Conservation (phyloP, 1,140 invertebrate species). For the Hesperophylax magnus region DNA sequence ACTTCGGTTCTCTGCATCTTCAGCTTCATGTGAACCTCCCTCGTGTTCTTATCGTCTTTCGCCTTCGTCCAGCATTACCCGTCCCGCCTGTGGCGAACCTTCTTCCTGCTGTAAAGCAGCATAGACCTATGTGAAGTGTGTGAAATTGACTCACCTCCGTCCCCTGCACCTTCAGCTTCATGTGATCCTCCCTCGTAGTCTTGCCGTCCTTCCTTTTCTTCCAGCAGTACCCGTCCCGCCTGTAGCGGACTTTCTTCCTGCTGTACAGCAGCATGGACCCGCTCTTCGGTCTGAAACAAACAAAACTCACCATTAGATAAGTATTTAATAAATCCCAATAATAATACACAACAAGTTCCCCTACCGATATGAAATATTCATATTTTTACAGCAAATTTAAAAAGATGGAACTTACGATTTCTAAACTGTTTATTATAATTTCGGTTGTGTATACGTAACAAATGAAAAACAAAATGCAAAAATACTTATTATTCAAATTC, state of each 20-base stretch:
- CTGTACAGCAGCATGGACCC: conserved; percentile 98
- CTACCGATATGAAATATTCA: not conserved
- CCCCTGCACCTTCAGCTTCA: conserved; percentile 98
- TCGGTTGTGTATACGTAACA: no score
- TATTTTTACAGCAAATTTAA: no score
- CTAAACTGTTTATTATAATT: no score
- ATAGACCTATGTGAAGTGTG: not conserved
- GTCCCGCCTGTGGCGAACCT: no score
- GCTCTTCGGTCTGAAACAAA: conserved; percentile 87
- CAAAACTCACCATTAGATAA: conserved; percentile 6
- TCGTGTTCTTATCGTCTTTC: conserved; percentile 72
- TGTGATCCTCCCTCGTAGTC: conserved; percentile 98
- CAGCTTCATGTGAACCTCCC: conserved; percentile 99
- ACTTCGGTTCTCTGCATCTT: conserved; percentile 98
- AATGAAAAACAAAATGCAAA: no score
- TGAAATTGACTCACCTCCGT: conserved; percentile 81
- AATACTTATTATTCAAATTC: no score
- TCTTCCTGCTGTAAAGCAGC: no score
- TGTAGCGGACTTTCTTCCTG: conserved; percentile 95
- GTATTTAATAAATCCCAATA: not conserved
- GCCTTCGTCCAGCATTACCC: no score
- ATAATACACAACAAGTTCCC: not conserved
- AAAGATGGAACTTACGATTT: no score
- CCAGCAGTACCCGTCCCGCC: conserved; percentile 98
- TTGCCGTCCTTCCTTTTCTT: conserved; percentile 98